Base-by-base conservation (phyloP, 1,140 invertebrate species). In the Propsilocerus akamusi region DNA sequence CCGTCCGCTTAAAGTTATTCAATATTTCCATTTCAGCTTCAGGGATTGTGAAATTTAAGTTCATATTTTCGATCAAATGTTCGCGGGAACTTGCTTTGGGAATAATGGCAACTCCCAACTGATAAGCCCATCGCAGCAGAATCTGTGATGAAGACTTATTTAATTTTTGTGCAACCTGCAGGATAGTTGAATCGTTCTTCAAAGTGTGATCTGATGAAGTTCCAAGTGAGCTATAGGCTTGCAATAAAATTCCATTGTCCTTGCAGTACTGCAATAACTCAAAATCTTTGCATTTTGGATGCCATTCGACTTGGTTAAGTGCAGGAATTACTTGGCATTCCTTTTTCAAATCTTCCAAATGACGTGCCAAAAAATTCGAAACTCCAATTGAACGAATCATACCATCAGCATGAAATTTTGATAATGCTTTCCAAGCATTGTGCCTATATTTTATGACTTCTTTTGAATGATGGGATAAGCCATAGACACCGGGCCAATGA, bases 221-320 rank as follows among this genome's bases (percentile, higher is more conserved):
- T 4, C 76, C 77, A 26, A 81, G 58, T 1, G 77, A 74, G 34
- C 68, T 68, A 60, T 80, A 81, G 2, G 76, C 76, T 55, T 73
- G 74, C 6, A 79, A 52, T 25, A 70, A 55, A 49, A 80, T 76
- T 6, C 65, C 62, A 28, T 71, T 54, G 14, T 63, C 25, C 24
- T 62, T 57, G 58, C 77, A 80, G 51, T 72, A 71, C 28, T 67
- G 50, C 26, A 69, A 53, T 8, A 81, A 56, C 7, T 65, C 59
- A 6, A 62, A 57, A 6, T 48, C 48, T 25, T 67, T 67, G 52
- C 68, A 72, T 54, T 77, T 75, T 2, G 72, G 73, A 64, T 80
- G 76, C 51, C 69, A 70, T 61, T 81, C 78, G n/a, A 78, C 65
- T 69, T 80, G 64, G 51, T 53, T 57, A 41, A 34, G 28, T 46